phyloP scores from a whole-genome alignment of 2,113 vertebrate genomes.

The Lagopus muta region DNA sequence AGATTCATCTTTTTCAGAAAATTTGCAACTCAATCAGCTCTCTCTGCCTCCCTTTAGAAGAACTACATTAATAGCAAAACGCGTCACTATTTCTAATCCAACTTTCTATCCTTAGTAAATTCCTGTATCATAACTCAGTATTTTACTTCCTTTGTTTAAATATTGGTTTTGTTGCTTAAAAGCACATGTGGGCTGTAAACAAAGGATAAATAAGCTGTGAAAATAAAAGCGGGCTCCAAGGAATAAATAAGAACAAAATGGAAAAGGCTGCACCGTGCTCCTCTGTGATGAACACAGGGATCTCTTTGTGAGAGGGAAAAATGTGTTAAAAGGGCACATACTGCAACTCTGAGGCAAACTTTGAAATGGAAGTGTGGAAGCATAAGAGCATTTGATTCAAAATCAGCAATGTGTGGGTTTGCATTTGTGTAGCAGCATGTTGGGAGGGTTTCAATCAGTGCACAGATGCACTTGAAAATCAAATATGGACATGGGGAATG shows the following conservation, averaged over 20 bases:
- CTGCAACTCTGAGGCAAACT: conserved; percentile 76
- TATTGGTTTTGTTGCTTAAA: conserved; percentile 70
- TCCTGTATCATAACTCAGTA: conserved; percentile 59
- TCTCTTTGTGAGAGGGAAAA: conserved; percentile 56
- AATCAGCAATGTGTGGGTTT: conserved; percentile 80
- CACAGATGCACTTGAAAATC: conserved; percentile 86
- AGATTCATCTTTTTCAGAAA: background rate
- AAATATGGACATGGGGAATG: conserved; percentile 83
- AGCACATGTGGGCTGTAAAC: conserved; percentile 70
- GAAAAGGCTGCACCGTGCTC: conserved; percentile 53
- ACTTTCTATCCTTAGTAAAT: conserved; percentile 65
- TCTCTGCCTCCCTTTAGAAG: background rate
- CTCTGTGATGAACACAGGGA: conserved; percentile 61
- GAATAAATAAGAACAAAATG: conserved; percentile 66
- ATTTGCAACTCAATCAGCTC: conserved; percentile 45
- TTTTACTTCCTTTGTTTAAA: conserved; percentile 71
- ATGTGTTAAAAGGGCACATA: conserved; percentile 70
- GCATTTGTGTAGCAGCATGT: conserved; percentile 81
- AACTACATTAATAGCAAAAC: conserved; percentile 19
- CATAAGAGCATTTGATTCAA: conserved; percentile 77
- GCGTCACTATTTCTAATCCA: conserved; percentile 44
- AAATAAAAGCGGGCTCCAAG: conserved; percentile 69
- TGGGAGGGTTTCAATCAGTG: conserved; percentile 82
- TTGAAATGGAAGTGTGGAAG: conserved; percentile 74
- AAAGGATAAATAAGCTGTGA: conserved; percentile 59